Conservation (phyloP, 2,797 vertebrate species). For the Sebastes elongatus region DNA sequence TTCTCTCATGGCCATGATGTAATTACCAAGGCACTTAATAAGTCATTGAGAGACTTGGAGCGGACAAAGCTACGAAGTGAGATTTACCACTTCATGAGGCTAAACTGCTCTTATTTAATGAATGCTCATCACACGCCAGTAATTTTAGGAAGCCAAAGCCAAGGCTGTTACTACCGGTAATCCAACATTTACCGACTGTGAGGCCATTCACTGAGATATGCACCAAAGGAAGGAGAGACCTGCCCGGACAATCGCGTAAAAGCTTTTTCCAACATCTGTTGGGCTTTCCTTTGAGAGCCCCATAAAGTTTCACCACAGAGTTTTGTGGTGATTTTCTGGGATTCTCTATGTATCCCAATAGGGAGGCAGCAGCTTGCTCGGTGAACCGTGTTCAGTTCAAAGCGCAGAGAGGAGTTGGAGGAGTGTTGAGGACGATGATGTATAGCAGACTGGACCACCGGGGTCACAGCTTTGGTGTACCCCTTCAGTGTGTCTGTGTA, state of each 20-base stretch:
- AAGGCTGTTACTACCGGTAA: conserved; percentile 13
- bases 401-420: conserved; percentile 71
- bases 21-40: conserved; percentile 73
- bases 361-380: conserved; percentile 71
- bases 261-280: conserved; percentile 73
- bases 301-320: conserved; percentile 76
- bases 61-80: conserved; percentile 27
- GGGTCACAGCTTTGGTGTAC: conserved; percentile 69
- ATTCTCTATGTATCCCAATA: conserved; percentile 69
- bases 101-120: conserved; percentile 29
- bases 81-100: conserved; percentile 42
- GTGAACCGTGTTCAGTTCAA: conserved; percentile 81
- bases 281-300: conserved; percentile 74
- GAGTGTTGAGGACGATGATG: conserved; percentile 76
- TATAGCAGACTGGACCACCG: conserved; percentile 77
- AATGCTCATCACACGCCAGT: conserved; percentile 37
- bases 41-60: conserved; percentile 60
- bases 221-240: conserved; percentile 33
- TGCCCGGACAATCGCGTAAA: conserved; percentile 40
- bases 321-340: conserved; percentile 70
- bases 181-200: conserved; percentile 11
- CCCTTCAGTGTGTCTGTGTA: conserved; percentile 1
- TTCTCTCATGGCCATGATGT: conserved; percentile 67
- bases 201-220: conserved; percentile 17
- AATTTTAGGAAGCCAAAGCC: conserved; percentile 19